phyloP scores from a whole-genome alignment of 2,888 invertebrate species.

The Polia nebulosa region DNA sequence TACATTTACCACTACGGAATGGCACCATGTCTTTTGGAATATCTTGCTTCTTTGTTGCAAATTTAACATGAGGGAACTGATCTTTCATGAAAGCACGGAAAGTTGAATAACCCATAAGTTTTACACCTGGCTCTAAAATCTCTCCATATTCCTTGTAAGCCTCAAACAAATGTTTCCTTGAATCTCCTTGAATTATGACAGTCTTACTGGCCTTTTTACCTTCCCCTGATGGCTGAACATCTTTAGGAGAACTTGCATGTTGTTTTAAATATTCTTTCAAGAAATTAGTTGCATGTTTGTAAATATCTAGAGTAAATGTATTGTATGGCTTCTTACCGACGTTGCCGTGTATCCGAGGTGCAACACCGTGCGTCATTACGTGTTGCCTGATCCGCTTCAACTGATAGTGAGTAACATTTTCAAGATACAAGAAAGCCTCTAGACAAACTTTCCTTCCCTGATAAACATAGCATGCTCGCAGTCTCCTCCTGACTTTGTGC shows the following conservation, averaged over 20 bases:
- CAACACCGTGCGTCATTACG: conserved; percentile 95
- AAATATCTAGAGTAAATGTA: conserved; percentile 94
- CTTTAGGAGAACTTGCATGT: conserved; percentile 91
- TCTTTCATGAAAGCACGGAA: conserved; percentile 96
- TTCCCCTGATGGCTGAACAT: conserved; percentile 86
- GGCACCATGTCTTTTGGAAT: conserved; percentile 88
- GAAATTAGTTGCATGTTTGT: conserved; percentile 95
- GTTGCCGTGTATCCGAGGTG: conserved; percentile 95
- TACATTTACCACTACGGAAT: conserved; percentile 90
- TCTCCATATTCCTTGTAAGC: conserved; percentile 94
- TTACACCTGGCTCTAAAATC: conserved; percentile 93
- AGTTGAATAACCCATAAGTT: conserved; percentile 95
- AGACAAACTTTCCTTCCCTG: conserved; percentile 95
- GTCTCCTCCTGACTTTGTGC: conserved; percentile 93
- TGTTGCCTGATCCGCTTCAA: conserved; percentile 95
- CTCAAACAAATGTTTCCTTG: conserved; percentile 94
- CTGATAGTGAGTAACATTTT: conserved; percentile 95
- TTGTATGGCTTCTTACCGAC: conserved; percentile 95
- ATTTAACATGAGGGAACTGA: conserved; percentile 95
- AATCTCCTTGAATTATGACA: conserved; percentile 89
- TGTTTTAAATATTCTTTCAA: conserved; percentile 93
- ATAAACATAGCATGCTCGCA: conserved; percentile 94
- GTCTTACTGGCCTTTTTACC: conserved; percentile 89
- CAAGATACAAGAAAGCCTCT: conserved; percentile 95
- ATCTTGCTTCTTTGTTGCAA: conserved; percentile 92